Base-by-base conservation (phyloP, 2,888 invertebrate species). In the Gonocerus acuteangulatus region DNA sequence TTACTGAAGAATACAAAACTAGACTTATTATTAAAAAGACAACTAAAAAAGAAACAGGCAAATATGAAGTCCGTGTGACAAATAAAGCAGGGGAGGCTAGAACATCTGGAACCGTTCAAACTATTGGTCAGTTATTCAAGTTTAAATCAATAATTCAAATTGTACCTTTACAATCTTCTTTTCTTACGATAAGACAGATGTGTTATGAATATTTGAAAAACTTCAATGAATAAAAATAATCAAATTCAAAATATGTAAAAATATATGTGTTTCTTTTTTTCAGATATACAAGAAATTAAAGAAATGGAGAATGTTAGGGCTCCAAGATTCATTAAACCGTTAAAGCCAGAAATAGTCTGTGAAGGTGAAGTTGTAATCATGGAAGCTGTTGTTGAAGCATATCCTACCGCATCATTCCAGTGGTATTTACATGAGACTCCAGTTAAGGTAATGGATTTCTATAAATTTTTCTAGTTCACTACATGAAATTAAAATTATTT, bases 1-100 rank as follows among this genome's bases (percentile, higher is more conserved):
- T 76, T 36, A 82, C 88, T 54, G 79, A 81, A 66, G 80, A 83
- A 62, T 82, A 79, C 48, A 81, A 77, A 64, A 86, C 87, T 0
- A 80, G 76, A 45, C 75, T 91, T 22, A 79, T 75, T 67, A 81
- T 92, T 63, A 76, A 79, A 36, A 83, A 86, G 66, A 80, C 82
- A 69, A 82, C 82, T 45, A 85, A 84, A 72, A 85, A 85, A 71
- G 86, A 89, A 71, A 81, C 82, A 63, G 95, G 95, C 23, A 91
- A 90, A 74, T 95, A 93, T 74, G 92, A 93, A 78, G 84, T 92
- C 13, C 78, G 85, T 22, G 85, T 89, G n/a, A 80, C 83, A 69
- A 89, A 89, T 74, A 79, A 82, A 62, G 83, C 82, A 48, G 86
- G 90, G 11, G 85, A 89, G 71, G 87, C 86, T 1, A 84, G 87